Evolutionary conservation across 2,888 invertebrate species (phyloP).

Genomic region (Lucinisca nassula): DNA sequence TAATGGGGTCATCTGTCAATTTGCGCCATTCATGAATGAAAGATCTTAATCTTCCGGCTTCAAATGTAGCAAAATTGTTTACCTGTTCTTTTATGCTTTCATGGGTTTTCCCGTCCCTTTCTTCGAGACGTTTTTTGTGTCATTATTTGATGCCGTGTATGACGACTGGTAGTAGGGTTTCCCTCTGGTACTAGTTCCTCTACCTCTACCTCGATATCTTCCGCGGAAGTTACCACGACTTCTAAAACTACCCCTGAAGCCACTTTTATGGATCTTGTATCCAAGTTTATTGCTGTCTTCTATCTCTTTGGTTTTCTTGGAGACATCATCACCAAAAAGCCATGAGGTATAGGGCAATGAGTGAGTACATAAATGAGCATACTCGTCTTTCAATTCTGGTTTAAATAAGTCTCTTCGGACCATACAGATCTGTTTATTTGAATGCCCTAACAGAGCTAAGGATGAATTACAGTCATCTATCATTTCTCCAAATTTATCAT

Average conservation of each 20-base stretch:
- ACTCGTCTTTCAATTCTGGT: slow-evolving; percentile 34
- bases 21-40: slow-evolving; percentile 27
- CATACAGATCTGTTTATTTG: slow-evolving; percentile 54
- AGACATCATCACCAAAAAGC: slow-evolving; percentile 62
- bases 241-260: background rate
- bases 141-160: background rate
- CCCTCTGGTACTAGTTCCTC: background rate
- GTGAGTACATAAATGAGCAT: slow-evolving; percentile 36
- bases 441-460: slow-evolving; percentile 53
- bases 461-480: slow-evolving; percentile 36
- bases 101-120: background rate
- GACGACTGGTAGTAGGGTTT: background rate
- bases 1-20: slow-evolving; percentile 33
- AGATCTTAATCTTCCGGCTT: slow-evolving; percentile 34
- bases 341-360: slow-evolving; percentile 24
- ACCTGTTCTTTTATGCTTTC: slow-evolving; percentile 2
- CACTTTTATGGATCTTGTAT: background rate
- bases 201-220: background rate
- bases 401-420: slow-evolving; percentile 38
- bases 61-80: background rate
- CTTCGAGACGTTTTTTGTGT: slow-evolving; percentile 32
- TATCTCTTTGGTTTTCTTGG: slow-evolving; percentile 54
- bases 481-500: slow-evolving; percentile 13
- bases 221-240: background rate
- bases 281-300: slow-evolving; percentile 53